Conservation (phyloP, 2,113 vertebrate species). For the Aspidoscelis tigris region DNA sequence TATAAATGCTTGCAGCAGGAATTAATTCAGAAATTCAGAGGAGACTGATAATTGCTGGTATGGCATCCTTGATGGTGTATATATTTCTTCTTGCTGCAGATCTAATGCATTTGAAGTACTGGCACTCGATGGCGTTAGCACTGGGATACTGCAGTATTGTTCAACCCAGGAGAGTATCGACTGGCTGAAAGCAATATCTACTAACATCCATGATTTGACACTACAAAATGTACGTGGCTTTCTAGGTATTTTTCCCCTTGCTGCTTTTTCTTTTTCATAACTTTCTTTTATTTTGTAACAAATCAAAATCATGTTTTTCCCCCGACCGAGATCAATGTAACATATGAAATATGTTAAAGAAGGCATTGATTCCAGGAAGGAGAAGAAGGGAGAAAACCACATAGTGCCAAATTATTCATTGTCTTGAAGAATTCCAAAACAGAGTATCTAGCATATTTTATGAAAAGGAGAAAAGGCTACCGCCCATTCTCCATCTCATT, state of each 20-base stretch:
- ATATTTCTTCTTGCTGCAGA: slow-evolving; percentile 76
- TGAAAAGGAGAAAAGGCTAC: background rate
- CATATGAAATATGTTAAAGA: slow-evolving; percentile 7
- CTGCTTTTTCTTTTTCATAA: slow-evolving; percentile 43
- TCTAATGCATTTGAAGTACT: slow-evolving; percentile 90
- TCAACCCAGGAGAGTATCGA: slow-evolving; percentile 89
- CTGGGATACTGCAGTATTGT: slow-evolving; percentile 90
- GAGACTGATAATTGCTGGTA: slow-evolving; percentile 24
- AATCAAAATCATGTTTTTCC: slow-evolving; percentile 27
- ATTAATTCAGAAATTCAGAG: slow-evolving; percentile 30
- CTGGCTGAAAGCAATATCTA: slow-evolving; percentile 92
- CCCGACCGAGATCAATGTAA: slow-evolving; percentile 15
- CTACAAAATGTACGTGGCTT: slow-evolving; percentile 87
- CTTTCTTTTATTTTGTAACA: background rate
- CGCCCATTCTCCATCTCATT: background rate
- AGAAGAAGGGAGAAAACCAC: background rate
- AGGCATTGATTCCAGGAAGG: background rate
- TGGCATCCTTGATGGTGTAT: slow-evolving; percentile 50
- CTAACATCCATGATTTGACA: slow-evolving; percentile 88
- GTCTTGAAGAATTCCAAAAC: background rate
- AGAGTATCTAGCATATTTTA: background rate
- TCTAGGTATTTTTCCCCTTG: slow-evolving; percentile 35
- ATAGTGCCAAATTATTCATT: background rate
- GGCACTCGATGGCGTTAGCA: slow-evolving; percentile 84
- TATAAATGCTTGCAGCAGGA: too few species aligned